Evolutionary conservation across 1,140 invertebrate species (phyloP), one percentile per base, ranked within the genome.

Genomic region (Penaeus japonicus): DNA sequence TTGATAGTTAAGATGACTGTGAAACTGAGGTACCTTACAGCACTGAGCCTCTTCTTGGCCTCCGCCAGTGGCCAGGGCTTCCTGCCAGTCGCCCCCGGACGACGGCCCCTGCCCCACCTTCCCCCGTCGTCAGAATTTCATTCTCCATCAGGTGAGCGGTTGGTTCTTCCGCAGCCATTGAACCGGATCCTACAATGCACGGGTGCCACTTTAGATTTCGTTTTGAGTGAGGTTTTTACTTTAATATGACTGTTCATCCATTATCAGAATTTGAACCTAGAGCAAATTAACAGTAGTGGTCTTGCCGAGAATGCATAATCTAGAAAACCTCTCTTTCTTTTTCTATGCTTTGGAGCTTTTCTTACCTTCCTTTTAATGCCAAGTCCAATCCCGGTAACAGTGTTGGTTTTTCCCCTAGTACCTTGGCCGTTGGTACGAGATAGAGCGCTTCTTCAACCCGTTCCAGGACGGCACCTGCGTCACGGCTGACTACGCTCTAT

Each of bases 341-440:
- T n/a, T n/a, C n/a, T n/a, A n/a, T n/a, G n/a, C 30, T 47, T 35
- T 20, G 12, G 27, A 32, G 30, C 35, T 78, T 47, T 78, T 79
- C 75, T 35, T 20, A 27, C 32, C 35, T 39, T 53, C 39, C 18
- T 35, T 22, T 18, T 80, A 39, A 53, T n/a, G 35, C 10, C 18
- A n/a, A 54, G n/a, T 53, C 39, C 24, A 55, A 2, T 18, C 54
- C 27, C 53, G 2, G 22, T 54, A 24, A 55, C 27, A n/a, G n/a
- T 27, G 3, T 85, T 17, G 7, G 7, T 73, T 77, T 30, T 80
- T 47, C 32, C 82, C 22, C 0, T 84, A 90, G 89, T 90, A 90
- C 53, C 82, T 90, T 1, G 89, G 87, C 12, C 73, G 87, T 4
- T 90, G 90, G 90, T 90, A 84, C 27, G 90, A 90, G 70, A 90